Percentiles rank a stretch among this genome's conserved stretches.
Conservation (phyloP, 2,888 invertebrate species). For the Polietes domitor region DNA sequence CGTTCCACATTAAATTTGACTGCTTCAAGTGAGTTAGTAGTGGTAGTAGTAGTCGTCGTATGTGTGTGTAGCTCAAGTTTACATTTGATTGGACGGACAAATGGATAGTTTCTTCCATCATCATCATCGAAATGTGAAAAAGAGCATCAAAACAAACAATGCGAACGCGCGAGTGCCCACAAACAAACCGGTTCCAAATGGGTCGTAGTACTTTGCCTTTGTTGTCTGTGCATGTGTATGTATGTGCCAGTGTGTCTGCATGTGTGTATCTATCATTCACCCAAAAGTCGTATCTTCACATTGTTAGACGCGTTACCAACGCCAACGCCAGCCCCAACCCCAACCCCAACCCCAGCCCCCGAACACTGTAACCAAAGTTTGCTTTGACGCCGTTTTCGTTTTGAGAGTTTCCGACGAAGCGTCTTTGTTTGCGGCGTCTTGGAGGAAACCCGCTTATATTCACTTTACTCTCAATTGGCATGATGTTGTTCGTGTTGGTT, state of each 20-base stretch:
- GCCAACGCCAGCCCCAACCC: neutral
- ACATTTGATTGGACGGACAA: neutral
- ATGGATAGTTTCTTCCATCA: neutral
- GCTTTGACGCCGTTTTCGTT: too few species aligned
- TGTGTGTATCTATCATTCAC: neutral
- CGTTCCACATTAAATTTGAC: too few species aligned
- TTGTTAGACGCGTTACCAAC: constrained; percentile 19
- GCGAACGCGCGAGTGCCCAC: neutral
- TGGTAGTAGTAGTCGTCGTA: too few species aligned
- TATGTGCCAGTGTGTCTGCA: neutral
- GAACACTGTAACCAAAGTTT: too few species aligned
- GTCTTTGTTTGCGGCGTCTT: neutral
- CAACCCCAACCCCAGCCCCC: too few species aligned
- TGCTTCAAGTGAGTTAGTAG: too few species aligned
- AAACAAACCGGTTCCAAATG: constrained; percentile 34
- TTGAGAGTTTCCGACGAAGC: too few species aligned
- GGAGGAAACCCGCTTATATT: neutral
- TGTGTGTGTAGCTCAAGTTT: too few species aligned
- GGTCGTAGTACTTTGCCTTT: constrained; percentile 33
- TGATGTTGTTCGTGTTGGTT: neutral
- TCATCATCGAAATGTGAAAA: neutral
- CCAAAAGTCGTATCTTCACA: neutral
- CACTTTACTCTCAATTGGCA: neutral
- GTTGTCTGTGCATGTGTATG: neutral
- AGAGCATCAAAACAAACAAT: neutral